Base-by-base conservation (phyloP, 2,888 invertebrate genomes). In the Parnassius mnemosyne region DNA sequence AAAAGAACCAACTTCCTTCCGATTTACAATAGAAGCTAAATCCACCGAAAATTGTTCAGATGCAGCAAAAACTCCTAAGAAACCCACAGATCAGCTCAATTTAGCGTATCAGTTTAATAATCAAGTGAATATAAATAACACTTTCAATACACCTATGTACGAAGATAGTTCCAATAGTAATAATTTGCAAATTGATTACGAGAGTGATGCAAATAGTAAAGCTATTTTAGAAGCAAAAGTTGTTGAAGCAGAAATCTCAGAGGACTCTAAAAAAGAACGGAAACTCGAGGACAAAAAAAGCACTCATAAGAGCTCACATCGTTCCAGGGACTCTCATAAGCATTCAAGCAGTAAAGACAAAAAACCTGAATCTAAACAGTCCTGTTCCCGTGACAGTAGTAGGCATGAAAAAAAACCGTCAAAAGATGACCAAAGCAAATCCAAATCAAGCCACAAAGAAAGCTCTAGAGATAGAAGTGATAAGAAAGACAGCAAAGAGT, bases 81-180 rank as follows among this genome's bases (percentile, higher is more conserved):
- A 84, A 73, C 80, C 84, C 53, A 67, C 70, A 10, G 87, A 87
- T 42, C 79, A 79, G 69, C 60, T 67, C 1, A 78, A 74, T 61
- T 67, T 89, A 46, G 76, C 88, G 0, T 85, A 85, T 69, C 87
- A 88, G 60, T 89, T 89, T 56, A 84, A 76, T 50, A 87, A 80
- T 64, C 87, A 89, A 81, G 80, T 86, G 1, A 87, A 87, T 67
- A 82, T 34, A 34, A 34, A 89, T 16, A 86, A 88, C 61, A 80
- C 82, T 3, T 87, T 83, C 64, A 85, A 81, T 60, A 89, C 89
- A 0, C 89, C 85, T 12, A 65, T 84, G 64, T 89, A 87, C 64
- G 89, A 91, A 55, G 92, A 89, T 57, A 92, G 89, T 71, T 91
- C 91, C 1, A 91, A 89, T 73, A 87, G 88, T 66, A 85, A 88